phyloP scores from a whole-genome alignment of 2,797 vertebrate species.

The Melanotaenia parkinsoni region DNA sequence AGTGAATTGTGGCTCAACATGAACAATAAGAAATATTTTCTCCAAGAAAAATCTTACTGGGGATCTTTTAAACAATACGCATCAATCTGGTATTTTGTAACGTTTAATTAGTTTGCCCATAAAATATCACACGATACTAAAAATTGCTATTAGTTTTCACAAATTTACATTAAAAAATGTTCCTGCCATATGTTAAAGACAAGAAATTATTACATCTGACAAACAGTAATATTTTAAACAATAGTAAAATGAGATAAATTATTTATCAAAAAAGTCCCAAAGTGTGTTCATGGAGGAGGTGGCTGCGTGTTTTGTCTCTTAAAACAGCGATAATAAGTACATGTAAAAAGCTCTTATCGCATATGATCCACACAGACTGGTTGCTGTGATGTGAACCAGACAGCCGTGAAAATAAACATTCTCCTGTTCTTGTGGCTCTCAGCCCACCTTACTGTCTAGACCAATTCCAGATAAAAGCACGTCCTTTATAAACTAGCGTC shows the following conservation, averaged over 20 bases:
- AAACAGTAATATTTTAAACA: not conserved
- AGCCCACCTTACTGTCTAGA: conserved; percentile 33
- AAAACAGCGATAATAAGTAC: not conserved
- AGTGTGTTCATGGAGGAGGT: not conserved
- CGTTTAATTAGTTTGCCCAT: not conserved
- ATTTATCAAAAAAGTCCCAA: not conserved
- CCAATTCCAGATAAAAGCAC: conserved; percentile 21
- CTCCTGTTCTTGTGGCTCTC: conserved; percentile 14
- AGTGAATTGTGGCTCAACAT: no score
- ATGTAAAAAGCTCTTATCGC: not conserved
- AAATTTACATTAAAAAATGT: not conserved
- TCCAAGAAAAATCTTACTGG: no score
- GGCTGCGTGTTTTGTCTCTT: not conserved
- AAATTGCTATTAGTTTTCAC: not conserved
- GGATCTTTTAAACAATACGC: no score
- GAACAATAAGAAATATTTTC: no score
- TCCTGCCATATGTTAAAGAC: not conserved
- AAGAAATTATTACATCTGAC: not conserved
- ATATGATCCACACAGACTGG: not conserved
- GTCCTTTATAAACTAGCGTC: conserved; percentile 10
- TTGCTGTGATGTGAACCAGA: conserved; percentile 1
- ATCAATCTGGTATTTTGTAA: not conserved
- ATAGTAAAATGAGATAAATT: not conserved
- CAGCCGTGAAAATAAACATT: conserved; percentile 3
- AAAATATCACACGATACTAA: not conserved